These are phyloP conservation scores for Mystacides longicornis DNA, from an alignment of 2,888 invertebrate species.

Conservation along the genomic window DNA sequence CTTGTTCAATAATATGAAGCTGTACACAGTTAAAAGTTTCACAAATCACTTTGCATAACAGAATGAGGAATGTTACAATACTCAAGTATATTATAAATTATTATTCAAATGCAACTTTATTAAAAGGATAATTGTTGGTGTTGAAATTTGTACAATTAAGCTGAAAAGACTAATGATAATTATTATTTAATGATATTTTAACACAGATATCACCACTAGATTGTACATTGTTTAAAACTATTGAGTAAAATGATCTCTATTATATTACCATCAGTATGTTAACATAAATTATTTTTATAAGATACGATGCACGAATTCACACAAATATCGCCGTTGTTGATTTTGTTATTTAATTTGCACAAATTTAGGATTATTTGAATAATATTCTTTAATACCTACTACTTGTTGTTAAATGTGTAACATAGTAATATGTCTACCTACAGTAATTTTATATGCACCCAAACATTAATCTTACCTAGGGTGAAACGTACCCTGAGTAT, in stretches of 20 bases:
- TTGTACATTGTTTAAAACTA: background rate
- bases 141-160: background rate
- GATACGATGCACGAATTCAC: background rate
- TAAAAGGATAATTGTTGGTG: background rate
- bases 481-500: too few relatives aligned
- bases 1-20: too few relatives aligned
- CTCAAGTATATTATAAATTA: background rate
- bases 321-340: constrained; percentile 1
- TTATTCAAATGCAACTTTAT: background rate
- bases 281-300: background rate
- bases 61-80: background rate
- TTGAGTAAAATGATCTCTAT: background rate
- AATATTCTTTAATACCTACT: background rate
- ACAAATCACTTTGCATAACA: background rate
- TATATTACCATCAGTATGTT: constrained; percentile 1
- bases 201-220: background rate
- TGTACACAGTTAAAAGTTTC: too few relatives aligned
- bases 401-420: background rate
- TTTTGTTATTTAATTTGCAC: constrained; percentile 1
- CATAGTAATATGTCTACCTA: too few relatives aligned
- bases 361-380: background rate
- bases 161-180: constrained; percentile 2
- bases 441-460: too few relatives aligned
- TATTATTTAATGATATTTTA: background rate
- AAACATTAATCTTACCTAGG: too few relatives aligned